Evolutionary conservation across 2,888 invertebrate genomes (phyloP).

Genomic region (Himalopsyche japonica): DNA sequence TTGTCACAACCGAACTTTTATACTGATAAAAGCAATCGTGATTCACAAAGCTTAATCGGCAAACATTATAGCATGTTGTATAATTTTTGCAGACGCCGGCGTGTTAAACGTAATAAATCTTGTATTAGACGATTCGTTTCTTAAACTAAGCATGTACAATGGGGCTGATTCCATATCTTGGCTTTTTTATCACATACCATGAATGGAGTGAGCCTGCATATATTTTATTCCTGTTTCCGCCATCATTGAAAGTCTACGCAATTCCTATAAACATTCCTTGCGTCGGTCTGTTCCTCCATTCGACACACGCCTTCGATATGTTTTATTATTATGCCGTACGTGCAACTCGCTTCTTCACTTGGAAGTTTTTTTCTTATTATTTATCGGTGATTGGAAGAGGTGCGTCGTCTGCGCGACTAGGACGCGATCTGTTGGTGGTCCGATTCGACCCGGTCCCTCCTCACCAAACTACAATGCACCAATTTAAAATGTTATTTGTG

Average conservation of each 20-base stretch:
- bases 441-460: background rate
- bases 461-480: background rate
- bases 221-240: background rate
- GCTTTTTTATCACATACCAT: no score
- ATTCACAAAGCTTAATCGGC: no score
- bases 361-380: background rate
- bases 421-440: background rate
- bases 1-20: no score
- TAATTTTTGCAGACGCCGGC: no score
- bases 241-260: background rate
- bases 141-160: no score
- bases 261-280: background rate
- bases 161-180: no score
- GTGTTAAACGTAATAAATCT: no score
- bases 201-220: background rate
- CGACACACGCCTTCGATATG: background rate
- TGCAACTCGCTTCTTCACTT: background rate
- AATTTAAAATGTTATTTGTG: background rate
- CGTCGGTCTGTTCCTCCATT: background rate
- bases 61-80: no score
- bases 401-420: background rate
- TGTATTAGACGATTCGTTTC: no score
- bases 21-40: no score
- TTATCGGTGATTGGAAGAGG: background rate
- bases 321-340: background rate